A percentile compares a stretch with the other conserved stretches of the same genome.
phyloP scores from a whole-genome alignment of 2,888 invertebrate species.

The Andrena bucephala region DNA sequence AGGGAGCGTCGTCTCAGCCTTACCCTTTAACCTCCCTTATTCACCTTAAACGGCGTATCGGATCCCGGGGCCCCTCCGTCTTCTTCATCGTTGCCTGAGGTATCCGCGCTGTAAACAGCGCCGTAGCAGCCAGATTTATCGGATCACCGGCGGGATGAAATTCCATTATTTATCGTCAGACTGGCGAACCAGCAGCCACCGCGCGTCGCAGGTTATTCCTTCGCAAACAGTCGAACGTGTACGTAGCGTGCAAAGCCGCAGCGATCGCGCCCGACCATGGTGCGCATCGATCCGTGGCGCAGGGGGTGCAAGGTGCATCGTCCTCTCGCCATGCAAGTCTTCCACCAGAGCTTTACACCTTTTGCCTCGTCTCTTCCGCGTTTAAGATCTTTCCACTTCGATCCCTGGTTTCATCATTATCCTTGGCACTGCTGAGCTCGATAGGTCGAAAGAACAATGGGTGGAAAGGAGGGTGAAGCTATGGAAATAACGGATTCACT shows the following conservation, averaged over 20 bases:
- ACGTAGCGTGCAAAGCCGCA: background rate
- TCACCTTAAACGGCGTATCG: constrained; percentile 56
- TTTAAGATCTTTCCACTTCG: background rate
- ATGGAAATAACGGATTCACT: background rate
- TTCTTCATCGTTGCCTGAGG: background rate
- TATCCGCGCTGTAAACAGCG: constrained; percentile 41
- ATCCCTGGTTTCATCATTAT: constrained; percentile 11
- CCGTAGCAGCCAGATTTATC: constrained; percentile 54
- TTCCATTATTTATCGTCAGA: constrained; percentile 57
- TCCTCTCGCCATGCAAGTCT: background rate
- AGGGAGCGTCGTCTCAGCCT: constrained; percentile 19
- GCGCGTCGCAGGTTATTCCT: constrained; percentile 13
- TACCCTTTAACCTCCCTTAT: constrained; percentile 50
- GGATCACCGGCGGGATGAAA: constrained; percentile 55
- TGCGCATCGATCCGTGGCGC: constrained; percentile 2
- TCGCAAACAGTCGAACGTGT: constrained; percentile 27
- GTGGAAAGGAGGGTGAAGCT: background rate
- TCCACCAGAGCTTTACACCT: background rate
- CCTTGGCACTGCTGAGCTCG: background rate
- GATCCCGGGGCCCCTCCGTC: constrained; percentile 32
- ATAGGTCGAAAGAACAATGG: background rate
- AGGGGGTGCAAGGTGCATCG: background rate
- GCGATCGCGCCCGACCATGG: constrained; percentile 4
- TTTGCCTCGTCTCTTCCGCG: background rate
- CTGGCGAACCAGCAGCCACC: background rate